These are phyloP conservation scores for Cydia pomonella DNA, from an alignment of 1,140 invertebrate species.

Conservation along the genomic window DNA sequence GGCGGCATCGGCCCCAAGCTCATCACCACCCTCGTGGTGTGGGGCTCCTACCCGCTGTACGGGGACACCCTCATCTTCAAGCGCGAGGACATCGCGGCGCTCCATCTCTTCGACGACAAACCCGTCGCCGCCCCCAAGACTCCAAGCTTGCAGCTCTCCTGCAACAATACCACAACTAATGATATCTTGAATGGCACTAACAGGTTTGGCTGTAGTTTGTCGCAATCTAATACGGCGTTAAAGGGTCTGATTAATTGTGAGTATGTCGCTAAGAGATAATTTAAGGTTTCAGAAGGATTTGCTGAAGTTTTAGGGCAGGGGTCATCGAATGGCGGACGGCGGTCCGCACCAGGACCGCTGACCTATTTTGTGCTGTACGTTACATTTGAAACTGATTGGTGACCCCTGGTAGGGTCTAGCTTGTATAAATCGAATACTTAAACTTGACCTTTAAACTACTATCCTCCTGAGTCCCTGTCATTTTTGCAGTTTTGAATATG, in stretches of 20 bases:
- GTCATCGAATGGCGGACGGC: too few species aligned
- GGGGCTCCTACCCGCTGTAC: constrained; percentile 86
- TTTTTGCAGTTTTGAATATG: too few species aligned
- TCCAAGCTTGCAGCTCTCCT: neutral
- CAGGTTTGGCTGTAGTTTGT: neutral
- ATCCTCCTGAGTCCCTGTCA: too few species aligned
- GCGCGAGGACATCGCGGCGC: constrained; percentile 17
- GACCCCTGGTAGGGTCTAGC: too few species aligned
- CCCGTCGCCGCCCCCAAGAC: neutral
- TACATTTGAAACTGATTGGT: too few species aligned
- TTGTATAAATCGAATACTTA: neutral
- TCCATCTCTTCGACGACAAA: neutral
- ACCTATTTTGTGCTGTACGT: too few species aligned
- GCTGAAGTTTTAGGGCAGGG: neutral
- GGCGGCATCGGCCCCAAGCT: constrained; percentile 90
- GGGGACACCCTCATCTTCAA: constrained; percentile 78
- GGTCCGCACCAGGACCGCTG: too few species aligned
- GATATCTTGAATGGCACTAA: neutral
- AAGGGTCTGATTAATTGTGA: constrained; percentile 4
- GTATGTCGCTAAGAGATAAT: constrained; percentile 13
- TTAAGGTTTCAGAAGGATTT: neutral
- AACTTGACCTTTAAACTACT: too few species aligned
- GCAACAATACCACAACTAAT: neutral
- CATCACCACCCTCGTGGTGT: constrained; percentile 86
- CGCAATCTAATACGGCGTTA: neutral